Conservation (phyloP, 2,113 vertebrate species). For the Coptodon rendalli region DNA sequence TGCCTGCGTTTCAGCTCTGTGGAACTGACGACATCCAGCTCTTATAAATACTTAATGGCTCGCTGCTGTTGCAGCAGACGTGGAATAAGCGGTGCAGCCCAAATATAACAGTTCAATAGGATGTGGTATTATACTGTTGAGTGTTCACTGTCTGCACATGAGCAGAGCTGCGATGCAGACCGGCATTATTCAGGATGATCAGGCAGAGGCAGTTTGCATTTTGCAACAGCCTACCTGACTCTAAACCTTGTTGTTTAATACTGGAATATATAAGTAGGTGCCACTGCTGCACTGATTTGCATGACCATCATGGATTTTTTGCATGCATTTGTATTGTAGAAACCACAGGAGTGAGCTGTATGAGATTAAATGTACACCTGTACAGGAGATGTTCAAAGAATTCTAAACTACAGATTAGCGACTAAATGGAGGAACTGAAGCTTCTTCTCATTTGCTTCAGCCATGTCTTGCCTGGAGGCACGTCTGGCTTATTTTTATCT, state of each 20-base stretch:
- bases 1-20: slow-evolving; percentile 1
- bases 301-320: neutral
- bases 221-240: neutral
- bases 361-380: neutral
- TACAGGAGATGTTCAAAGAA: neutral
- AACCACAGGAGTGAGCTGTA: neutral
- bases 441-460: neutral
- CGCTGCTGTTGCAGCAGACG: slow-evolving; percentile 32
- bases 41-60: slow-evolving; percentile 54
- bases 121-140: neutral
- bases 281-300: neutral
- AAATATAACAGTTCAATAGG: slow-evolving; percentile 45
- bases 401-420: neutral
- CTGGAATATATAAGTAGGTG: neutral
- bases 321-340: neutral
- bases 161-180: neutral
- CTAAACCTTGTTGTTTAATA: neutral
- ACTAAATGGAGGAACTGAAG: neutral
- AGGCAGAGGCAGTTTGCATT: neutral
- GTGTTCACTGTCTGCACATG: neutral
- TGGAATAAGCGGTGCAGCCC: neutral
- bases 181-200: neutral
- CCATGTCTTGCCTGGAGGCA: neutral
- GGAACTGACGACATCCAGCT: slow-evolving; percentile 21
- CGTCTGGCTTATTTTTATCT: neutral